Percentiles rank a stretch among this genome's conserved stretches.
These are phyloP conservation scores for Forbesichthys agassizii DNA, from an alignment of 2,113 vertebrate species.

Conservation along the genomic window DNA sequence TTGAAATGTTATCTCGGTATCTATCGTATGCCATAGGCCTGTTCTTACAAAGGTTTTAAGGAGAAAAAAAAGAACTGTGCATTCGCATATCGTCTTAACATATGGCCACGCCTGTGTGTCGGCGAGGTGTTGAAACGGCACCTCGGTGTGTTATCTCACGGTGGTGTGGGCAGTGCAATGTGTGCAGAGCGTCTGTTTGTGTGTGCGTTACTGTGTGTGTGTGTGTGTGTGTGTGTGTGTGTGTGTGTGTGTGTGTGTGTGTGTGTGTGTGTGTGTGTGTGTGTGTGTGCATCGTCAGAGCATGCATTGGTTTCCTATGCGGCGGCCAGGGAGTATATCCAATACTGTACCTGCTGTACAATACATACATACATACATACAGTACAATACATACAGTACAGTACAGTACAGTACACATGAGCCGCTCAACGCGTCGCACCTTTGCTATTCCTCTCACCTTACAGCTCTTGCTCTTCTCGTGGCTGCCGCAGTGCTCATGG, in stretches of 20 bases:
- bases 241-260: background rate
- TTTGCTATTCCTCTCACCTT: slow-evolving; percentile 77
- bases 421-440: background rate
- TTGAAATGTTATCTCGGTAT: too few species aligned
- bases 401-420: background rate
- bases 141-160: background rate
- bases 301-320: background rate
- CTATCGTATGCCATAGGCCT: too few species aligned
- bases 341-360: background rate
- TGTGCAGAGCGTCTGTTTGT: background rate
- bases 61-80: too few species aligned
- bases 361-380: background rate
- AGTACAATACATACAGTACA: background rate
- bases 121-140: background rate
- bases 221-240: background rate
- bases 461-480: slow-evolving; percentile 80
- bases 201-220: background rate
- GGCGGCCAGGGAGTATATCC: background rate
- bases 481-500: slow-evolving; percentile 66
- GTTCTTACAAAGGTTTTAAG: too few species aligned
- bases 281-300: background rate
- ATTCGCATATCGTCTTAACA: background rate
- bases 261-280: background rate
- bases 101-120: background rate
- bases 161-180: background rate